Evolutionary conservation across 2,113 vertebrate species (phyloP), one percentile per base, ranked within the genome.

Genomic region (Nymphicus hollandicus): DNA sequence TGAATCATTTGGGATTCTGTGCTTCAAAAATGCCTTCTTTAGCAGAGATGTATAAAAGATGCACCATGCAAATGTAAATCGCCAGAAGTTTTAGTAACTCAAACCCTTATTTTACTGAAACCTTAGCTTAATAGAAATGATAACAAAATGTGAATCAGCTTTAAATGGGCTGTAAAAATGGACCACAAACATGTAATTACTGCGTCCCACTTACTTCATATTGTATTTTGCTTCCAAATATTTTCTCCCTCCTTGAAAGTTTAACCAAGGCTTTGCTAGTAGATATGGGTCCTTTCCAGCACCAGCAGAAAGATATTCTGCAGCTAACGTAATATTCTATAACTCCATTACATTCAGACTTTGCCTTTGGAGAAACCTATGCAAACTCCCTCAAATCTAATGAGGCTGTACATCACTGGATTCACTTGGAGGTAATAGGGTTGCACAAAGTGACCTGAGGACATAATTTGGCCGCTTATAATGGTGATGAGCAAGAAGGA

Each of bases 31-130:
- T 72, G 47, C 29, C 24, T 81, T 69, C 60, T 88, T 83, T 66
- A 81, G 70, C 18, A 79, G 77, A 95, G 86, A 81, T 63, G 20
- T 28, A 69, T 85, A 77, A 94, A 87, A 66, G 53, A 73, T 49
- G 66, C 69, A 78, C 76, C 71, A n/a, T 28, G 46, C 63, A 63
- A 71, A 95, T 95, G 89, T 65, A 89, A 92, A 93, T 76, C 89
- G 64, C 90, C 88, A 94, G 80, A 94, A 97, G 89, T 71, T 49
- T 65, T 72, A 35, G 44, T 22, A 73, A 77, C 27, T 53, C 44
- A 72, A 77, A 43, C 37, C 58, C 33, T 89, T 44, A 29, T 81
- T 93, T 78, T 33, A 81, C 19, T 53, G 47, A 85, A 90, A 60
- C 16, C 35, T 52, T 77, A 47, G 28, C 47, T 77, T 61, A 49